A percentile compares a stretch with the other conserved stretches of the same genome.
Evolutionary conservation across 2,888 invertebrate genomes (phyloP).

Genomic region (Gnatocerus cornutus): DNA sequence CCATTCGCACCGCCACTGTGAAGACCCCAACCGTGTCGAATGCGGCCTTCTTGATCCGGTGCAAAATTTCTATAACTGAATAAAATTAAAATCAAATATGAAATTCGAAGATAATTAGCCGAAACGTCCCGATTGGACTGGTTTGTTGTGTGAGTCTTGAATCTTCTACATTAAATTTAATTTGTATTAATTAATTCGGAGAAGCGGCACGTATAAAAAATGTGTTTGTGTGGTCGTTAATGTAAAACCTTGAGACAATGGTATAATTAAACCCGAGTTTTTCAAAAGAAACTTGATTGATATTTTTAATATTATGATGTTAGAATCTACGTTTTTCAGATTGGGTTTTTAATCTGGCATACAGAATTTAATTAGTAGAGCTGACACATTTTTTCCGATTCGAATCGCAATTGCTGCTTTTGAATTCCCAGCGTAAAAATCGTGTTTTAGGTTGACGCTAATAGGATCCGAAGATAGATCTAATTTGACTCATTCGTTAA

Average conservation of each 20-base stretch:
- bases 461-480: slow-evolving; percentile 18
- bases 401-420: neutral
- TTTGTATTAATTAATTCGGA: slow-evolving; percentile 55
- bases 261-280: slow-evolving; percentile 49
- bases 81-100: slow-evolving; percentile 37
- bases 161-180: slow-evolving; percentile 52
- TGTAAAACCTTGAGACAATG: slow-evolving; percentile 53
- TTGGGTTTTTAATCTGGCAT: slow-evolving; percentile 51
- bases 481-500: slow-evolving; percentile 24
- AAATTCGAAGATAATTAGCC: slow-evolving; percentile 43
- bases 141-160: slow-evolving; percentile 42
- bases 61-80: slow-evolving; percentile 32
- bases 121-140: slow-evolving; percentile 33
- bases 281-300: slow-evolving; percentile 45
- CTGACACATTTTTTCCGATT: slow-evolving; percentile 30
- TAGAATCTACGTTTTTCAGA: slow-evolving; percentile 48
- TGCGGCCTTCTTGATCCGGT: slow-evolving; percentile 4
- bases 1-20: slow-evolving; percentile 2
- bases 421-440: neutral
- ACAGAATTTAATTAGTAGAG: slow-evolving; percentile 21
- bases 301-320: slow-evolving; percentile 51
- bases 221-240: slow-evolving; percentile 54
- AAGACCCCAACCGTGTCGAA: slow-evolving; percentile 3
- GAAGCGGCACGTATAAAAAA: slow-evolving; percentile 48
- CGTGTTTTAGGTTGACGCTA: slow-evolving; percentile 6